Evolutionary conservation across 2,113 vertebrate species (phyloP).

Genomic region (Antennarius striatus): DNA sequence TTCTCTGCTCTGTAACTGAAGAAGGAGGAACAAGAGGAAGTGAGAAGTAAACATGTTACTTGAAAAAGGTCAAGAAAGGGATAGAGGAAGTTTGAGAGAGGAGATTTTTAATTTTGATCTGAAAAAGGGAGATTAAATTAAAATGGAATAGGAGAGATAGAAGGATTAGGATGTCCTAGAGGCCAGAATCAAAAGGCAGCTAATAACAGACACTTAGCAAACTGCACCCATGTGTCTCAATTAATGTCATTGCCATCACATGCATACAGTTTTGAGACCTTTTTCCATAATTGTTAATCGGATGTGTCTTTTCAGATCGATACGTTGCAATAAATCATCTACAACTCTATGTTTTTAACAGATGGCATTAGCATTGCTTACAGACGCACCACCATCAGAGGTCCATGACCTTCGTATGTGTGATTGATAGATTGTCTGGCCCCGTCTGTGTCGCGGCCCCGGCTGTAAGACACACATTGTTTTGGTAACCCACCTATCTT

Average conservation of each 20-base stretch:
- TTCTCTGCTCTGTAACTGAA: conserved; percentile 19
- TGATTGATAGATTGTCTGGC: conserved; percentile 75
- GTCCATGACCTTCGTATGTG: conserved; percentile 63
- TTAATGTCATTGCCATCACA: conserved; percentile 45
- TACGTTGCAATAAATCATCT: conserved; percentile 64
- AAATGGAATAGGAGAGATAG: neutral
- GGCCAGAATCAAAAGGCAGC: conserved; percentile 40
- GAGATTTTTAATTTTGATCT: neutral
- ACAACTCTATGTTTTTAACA: conserved; percentile 66
- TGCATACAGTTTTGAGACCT: conserved; percentile 33
- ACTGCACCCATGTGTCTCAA: conserved; percentile 35
- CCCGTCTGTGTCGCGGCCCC: conserved; percentile 54
- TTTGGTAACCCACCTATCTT: conserved; percentile 67
- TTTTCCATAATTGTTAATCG: conserved; percentile 51
- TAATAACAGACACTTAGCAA: conserved; percentile 48
- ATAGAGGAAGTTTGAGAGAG: neutral
- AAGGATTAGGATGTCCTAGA: neutral
- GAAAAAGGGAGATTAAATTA: neutral
- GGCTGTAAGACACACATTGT: conserved; percentile 58
- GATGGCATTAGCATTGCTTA: conserved; percentile 76
- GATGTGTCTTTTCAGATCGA: conserved; percentile 55
- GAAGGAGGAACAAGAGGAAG: neutral
- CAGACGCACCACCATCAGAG: conserved; percentile 63
- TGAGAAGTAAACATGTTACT: conserved; percentile 10
- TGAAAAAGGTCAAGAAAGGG: neutral